phyloP scores from a whole-genome alignment of 2,888 invertebrate genomes.

The Clostera curtula region DNA sequence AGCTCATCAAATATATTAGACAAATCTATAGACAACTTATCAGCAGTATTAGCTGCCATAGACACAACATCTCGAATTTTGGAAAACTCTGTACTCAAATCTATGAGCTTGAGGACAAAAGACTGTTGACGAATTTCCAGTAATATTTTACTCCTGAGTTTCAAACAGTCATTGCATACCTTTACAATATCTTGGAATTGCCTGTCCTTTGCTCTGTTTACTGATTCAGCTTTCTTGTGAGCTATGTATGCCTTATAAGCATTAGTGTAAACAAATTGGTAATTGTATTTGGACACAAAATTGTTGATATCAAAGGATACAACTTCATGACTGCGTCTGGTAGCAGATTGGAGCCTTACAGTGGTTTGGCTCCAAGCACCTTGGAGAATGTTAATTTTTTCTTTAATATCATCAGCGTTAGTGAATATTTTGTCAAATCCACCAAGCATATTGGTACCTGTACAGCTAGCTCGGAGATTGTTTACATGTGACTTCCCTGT shows the following conservation, averaged over 20 bases:
- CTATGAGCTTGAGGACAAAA: conserved; percentile 57
- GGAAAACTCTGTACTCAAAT: conserved; percentile 55
- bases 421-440: conserved; percentile 59
- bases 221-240: conserved; percentile 50
- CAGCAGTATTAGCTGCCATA: conserved; percentile 50
- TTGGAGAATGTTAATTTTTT: conserved; percentile 58
- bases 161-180: conserved; percentile 72
- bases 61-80: conserved; percentile 57
- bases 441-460: conserved; percentile 48
- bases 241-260: conserved; percentile 57
- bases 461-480: conserved; percentile 41
- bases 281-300: conserved; percentile 56
- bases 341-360: conserved; percentile 58
- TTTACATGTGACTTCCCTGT: conserved; percentile 50
- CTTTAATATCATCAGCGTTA: conserved; percentile 45
- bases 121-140: conserved; percentile 55
- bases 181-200: conserved; percentile 71
- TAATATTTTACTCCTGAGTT: conserved; percentile 66
- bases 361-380: conserved; percentile 60
- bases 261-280: conserved; percentile 51
- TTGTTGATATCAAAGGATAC: conserved; percentile 50
- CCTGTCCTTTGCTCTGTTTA: conserved; percentile 49
- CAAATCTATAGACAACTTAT: conserved; percentile 43
- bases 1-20: conserved; percentile 43
- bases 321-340: conserved; percentile 57